A percentile compares a stretch with the other conserved stretches of the same genome.
phyloP scores from a whole-genome alignment of 1,140 invertebrate genomes.

The Physella acuta region DNA sequence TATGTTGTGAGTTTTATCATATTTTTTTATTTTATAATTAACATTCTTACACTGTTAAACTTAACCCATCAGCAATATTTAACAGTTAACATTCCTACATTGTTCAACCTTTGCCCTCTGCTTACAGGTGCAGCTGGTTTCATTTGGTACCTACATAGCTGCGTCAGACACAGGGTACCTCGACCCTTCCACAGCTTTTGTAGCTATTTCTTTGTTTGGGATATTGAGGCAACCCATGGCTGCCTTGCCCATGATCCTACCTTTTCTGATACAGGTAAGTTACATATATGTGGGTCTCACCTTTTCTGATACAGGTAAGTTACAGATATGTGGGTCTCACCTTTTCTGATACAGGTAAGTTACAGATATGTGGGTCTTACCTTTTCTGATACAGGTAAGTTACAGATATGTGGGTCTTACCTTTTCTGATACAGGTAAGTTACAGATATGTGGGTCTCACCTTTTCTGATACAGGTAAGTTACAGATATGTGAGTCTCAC shows the following conservation, averaged over 20 bases:
- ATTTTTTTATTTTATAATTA: background rate
- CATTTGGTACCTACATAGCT: constrained; percentile 68
- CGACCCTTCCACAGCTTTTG: constrained; percentile 81
- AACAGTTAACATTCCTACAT: too few species aligned
- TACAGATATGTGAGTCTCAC: background rate
- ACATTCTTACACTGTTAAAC: background rate
- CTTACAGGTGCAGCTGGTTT: constrained; percentile 75
- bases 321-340: background rate
- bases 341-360: background rate
- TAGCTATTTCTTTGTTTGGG: constrained; percentile 95
- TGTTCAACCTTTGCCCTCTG: background rate
- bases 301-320: background rate
- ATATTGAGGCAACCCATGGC: constrained; percentile 87
- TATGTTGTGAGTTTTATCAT: constrained; percentile 67
- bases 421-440: background rate
- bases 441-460: background rate
- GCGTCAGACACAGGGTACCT: constrained; percentile 65
- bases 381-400: background rate
- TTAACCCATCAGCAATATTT: too few species aligned
- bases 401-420: background rate
- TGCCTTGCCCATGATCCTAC: constrained; percentile 65
- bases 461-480: background rate
- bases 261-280: constrained; percentile 57
- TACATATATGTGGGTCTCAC: background rate
- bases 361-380: background rate